These are phyloP conservation scores for Drosophila macrospina DNA, from an alignment of 2,888 invertebrate genomes.

Conservation along the genomic window DNA sequence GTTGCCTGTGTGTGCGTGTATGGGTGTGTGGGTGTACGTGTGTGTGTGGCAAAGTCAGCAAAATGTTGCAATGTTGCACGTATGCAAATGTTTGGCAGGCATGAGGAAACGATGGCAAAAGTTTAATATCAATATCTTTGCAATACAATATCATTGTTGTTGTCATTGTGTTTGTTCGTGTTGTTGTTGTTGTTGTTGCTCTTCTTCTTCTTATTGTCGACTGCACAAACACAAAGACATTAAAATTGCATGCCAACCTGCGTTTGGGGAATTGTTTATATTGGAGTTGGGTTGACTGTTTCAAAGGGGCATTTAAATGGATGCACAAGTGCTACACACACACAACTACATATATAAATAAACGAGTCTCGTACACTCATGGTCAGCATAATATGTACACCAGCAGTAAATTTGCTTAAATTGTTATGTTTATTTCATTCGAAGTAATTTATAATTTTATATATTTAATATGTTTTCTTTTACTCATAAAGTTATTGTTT, in stretches of 20 bases:
- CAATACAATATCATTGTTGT: conserved; percentile 31
- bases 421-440: too few relatives aligned
- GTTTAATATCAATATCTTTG: conserved; percentile 57
- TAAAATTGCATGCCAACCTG: conserved; percentile 74
- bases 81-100: conserved; percentile 20
- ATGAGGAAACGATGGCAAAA: conserved; percentile 29
- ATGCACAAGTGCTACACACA: conserved; percentile 31
- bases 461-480: too few relatives aligned
- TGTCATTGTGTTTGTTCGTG: conserved; percentile 14
- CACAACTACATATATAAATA: neutral
- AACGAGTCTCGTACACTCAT: neutral
- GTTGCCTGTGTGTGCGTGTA: conserved; percentile 89
- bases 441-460: too few relatives aligned
- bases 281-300: conserved; percentile 35
- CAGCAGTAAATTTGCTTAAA: too few relatives aligned
- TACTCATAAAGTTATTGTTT: too few relatives aligned
- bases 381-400: neutral
- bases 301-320: conserved; percentile 39
- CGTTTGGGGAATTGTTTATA: conserved; percentile 17
- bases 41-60: conserved; percentile 24
- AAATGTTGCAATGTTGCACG: conserved; percentile 50
- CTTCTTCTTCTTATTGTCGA: conserved; percentile 52
- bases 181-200: conserved; percentile 17
- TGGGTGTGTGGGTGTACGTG: neutral
- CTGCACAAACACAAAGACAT: conserved; percentile 61